A percentile compares a stretch with the other conserved stretches of the same genome.
Conservation (phyloP, 2,888 invertebrate species). For the Spilarctia lutea region DNA sequence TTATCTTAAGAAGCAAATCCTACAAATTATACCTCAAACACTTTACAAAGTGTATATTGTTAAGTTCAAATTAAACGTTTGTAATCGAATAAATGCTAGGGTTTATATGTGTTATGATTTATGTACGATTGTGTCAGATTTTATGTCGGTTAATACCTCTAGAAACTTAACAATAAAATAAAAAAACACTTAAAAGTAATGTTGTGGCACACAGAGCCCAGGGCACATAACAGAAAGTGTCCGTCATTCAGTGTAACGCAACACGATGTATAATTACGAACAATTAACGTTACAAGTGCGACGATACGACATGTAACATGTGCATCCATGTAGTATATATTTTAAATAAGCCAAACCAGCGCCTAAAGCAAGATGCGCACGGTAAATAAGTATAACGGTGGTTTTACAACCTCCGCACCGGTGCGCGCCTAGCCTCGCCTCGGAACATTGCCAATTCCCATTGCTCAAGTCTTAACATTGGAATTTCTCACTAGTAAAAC, state of each 20-base stretch:
- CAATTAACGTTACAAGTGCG: slow-evolving; percentile 14
- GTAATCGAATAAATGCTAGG: slow-evolving; percentile 29
- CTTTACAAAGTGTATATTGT: slow-evolving; percentile 15
- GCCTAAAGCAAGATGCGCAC: slow-evolving; percentile 82
- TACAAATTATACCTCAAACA: slow-evolving; percentile 34
- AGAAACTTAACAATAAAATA: neutral
- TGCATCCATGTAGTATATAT: slow-evolving; percentile 48
- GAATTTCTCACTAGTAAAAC: slow-evolving; percentile 82
- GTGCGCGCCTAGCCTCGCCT: slow-evolving; percentile 73
- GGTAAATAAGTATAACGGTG: slow-evolving; percentile 85
- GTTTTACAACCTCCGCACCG: slow-evolving; percentile 81
- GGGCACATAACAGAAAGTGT: slow-evolving; percentile 7
- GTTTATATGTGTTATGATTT: slow-evolving; percentile 11
- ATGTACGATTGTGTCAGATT: neutral
- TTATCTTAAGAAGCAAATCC: slow-evolving; percentile 42
- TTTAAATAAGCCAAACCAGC: slow-evolving; percentile 75
- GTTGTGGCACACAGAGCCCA: neutral
- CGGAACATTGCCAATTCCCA: slow-evolving; percentile 85
- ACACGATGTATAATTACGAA: slow-evolving; percentile 9
- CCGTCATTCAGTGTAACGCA: slow-evolving; percentile 3
- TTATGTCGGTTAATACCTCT: neutral
- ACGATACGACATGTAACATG: slow-evolving; percentile 22
- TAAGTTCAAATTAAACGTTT: slow-evolving; percentile 35
- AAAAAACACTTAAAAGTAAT: neutral
- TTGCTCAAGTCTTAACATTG: slow-evolving; percentile 79